These are phyloP conservation scores for Eretmodus cyanostictus DNA, from an alignment of 2,113 vertebrate species.

Conservation along the genomic window DNA sequence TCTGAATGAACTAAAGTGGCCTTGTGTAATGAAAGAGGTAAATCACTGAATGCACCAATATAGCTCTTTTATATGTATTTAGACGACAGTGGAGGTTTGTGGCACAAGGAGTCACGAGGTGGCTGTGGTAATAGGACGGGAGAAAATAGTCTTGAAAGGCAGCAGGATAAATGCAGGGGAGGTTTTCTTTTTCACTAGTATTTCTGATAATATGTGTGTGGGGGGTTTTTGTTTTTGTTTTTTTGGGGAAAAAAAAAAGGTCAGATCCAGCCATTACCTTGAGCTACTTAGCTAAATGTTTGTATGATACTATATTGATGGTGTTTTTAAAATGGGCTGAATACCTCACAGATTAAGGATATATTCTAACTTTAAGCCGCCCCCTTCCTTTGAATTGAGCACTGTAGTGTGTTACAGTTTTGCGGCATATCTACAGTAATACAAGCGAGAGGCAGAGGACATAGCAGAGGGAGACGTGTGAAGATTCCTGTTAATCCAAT, in stretches of 20 bases:
- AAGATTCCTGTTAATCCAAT: slow-evolving; percentile 36
- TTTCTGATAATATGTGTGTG: neutral
- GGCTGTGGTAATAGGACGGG: neutral
- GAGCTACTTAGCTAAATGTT: neutral
- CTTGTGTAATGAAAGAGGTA: neutral
- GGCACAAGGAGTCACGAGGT: neutral
- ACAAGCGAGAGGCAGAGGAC: neutral
- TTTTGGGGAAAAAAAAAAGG: neutral
- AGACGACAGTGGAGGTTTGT: neutral
- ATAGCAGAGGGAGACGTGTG: slow-evolving; percentile 20
- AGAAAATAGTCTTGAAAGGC: neutral
- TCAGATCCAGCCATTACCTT: neutral
- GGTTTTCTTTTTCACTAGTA: neutral
- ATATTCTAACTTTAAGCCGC: neutral
- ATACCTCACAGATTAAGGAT: neutral
- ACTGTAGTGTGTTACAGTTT: neutral
- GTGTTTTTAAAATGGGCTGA: neutral
- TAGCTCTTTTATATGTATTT: neutral
- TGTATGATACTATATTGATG: neutral
- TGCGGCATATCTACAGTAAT: neutral
- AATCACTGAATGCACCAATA: neutral
- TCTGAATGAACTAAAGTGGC: neutral
- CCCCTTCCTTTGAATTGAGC: neutral
- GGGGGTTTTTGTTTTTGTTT: neutral
- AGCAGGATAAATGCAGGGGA: neutral